These are phyloP conservation scores for Mesembrinibis cayennensis DNA, from an alignment of 2,113 vertebrate genomes.

Conservation along the genomic window DNA sequence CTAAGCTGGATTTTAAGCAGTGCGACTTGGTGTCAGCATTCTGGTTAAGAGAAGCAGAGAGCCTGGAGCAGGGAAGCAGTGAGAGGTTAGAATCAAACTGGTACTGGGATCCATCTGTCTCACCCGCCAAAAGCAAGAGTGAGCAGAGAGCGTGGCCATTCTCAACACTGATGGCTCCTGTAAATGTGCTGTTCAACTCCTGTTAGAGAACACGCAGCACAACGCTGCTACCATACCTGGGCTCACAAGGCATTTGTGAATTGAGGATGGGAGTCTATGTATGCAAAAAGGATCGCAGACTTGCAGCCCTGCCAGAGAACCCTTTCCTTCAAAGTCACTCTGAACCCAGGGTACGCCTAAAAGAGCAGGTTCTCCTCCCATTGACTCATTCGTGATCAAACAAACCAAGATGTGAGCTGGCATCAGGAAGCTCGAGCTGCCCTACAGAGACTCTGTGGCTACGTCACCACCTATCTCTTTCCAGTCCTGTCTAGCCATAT, in stretches of 20 bases:
- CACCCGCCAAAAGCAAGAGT: not conserved
- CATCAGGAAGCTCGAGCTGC: constrained; percentile 43
- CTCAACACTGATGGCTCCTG: not conserved
- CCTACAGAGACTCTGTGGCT: not conserved
- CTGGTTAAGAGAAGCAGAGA: not conserved
- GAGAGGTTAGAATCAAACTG: not conserved
- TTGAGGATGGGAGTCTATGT: not conserved
- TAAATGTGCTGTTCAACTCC: not conserved
- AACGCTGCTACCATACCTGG: not conserved
- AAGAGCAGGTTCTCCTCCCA: constrained; percentile 60
- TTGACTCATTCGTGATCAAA: constrained; percentile 63
- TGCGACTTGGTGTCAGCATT: not conserved
- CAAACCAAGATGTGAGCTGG: constrained; percentile 64
- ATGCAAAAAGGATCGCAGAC: constrained; percentile 32
- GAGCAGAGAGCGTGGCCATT: not conserved
- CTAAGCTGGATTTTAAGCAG: not conserved
- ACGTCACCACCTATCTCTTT: constrained; percentile 27
- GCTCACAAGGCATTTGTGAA: not conserved
- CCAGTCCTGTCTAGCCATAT: constrained; percentile 43
- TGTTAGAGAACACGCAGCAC: not conserved
- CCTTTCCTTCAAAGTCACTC: constrained; percentile 28
- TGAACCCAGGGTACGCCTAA: constrained; percentile 45
- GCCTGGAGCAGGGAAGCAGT: not conserved
- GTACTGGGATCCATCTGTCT: not conserved
- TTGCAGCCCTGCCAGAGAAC: constrained; percentile 12